A percentile compares a stretch with the other conserved stretches of the same genome.
phyloP scores from a whole-genome alignment of 2,888 invertebrate species.

The Lingula anatina region DNA sequence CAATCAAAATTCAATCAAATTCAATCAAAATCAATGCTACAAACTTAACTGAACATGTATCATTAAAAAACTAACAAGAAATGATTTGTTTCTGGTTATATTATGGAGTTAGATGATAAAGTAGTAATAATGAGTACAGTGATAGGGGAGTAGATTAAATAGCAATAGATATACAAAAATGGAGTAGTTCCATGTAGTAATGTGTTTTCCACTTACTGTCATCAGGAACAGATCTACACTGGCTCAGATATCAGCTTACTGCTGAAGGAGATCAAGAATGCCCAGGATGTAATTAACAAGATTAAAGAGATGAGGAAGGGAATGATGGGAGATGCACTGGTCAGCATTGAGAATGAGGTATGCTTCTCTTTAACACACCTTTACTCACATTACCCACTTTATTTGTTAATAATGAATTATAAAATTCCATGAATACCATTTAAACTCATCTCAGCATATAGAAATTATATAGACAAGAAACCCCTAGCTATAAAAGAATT shows the following conservation, averaged over 20 bases:
- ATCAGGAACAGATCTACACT: conserved; percentile 49
- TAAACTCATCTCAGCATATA: no score
- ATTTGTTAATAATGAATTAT: no score
- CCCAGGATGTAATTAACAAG: conserved; percentile 49
- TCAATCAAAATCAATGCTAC: no score
- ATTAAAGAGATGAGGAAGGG: conserved; percentile 52
- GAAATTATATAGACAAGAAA: no score
- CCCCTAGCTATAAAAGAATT: no score
- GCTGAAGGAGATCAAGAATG: conserved; percentile 45
- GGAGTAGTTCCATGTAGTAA: neutral
- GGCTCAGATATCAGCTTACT: conserved; percentile 49
- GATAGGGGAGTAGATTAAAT: neutral
- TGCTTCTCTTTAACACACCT: neutral
- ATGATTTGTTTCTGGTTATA: neutral
- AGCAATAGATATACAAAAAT: neutral
- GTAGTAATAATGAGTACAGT: neutral
- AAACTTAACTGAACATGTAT: no score
- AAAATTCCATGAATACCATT: no score
- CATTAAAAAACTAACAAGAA: no score
- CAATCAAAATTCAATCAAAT: no score
- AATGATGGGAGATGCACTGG: conserved; percentile 49
- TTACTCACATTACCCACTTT: no score
- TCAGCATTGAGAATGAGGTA: conserved; percentile 51
- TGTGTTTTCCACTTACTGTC: neutral
- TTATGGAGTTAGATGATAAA: neutral